Conservation (phyloP, 2,888 invertebrate species). For the Nipponacmea schrenckii region DNA sequence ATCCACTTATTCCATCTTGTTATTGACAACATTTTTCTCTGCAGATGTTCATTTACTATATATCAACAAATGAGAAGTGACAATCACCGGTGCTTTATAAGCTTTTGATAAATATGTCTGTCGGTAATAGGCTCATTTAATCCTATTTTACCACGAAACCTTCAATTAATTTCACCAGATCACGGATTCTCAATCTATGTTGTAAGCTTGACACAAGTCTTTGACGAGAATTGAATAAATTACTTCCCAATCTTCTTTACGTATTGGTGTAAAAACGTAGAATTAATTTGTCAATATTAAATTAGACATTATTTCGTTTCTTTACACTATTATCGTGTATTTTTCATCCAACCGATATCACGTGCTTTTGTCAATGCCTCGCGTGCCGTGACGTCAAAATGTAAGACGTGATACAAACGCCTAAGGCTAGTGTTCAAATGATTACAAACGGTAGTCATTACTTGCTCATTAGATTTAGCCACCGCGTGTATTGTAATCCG, state of each 20-base stretch:
- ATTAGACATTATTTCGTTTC: background rate
- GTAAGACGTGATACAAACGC: conserved; percentile 12
- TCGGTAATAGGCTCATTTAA: background rate
- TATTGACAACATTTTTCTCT: background rate
- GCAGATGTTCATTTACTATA: conserved; percentile 1
- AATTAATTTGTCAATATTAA: background rate
- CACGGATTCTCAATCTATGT: no score
- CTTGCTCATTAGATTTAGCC: conserved; percentile 19
- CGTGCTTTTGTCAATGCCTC: conserved; percentile 7
- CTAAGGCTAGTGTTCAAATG: conserved; percentile 20
- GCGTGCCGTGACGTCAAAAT: conserved; percentile 20
- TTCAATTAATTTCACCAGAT: background rate
- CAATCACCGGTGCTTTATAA: background rate
- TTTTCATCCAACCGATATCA: conserved; percentile 3
- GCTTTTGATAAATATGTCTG: conserved; percentile 7
- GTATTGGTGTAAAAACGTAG: no score
- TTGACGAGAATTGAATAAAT: no score
- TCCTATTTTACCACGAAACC: conserved; percentile 2
- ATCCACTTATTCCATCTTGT: no score
- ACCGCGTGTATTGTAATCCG: conserved; percentile 24
- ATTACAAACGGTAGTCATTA: conserved; percentile 26
- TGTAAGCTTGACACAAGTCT: no score
- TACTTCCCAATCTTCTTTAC: no score
- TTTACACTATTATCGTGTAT: background rate
- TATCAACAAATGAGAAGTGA: background rate